Evolutionary conservation across 1,140 invertebrate species (phyloP).

Genomic region (Daktulosphaira vitifoliae): DNA sequence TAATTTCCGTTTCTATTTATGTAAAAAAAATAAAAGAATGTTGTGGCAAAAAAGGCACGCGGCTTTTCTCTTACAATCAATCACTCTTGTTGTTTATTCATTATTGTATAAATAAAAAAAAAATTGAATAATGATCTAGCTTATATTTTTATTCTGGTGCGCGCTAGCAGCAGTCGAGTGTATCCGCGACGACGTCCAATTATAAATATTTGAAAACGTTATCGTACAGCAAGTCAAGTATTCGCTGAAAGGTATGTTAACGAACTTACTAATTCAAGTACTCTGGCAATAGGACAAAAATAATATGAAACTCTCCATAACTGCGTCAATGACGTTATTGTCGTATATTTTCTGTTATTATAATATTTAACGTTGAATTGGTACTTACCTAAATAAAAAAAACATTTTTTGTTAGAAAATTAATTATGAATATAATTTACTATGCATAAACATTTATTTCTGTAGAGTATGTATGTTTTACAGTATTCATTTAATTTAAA

Average conservation of each 20-base stretch:
- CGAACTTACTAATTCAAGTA: conserved; percentile 7
- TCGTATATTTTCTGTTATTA: too few relatives aligned
- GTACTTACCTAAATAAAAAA: too few relatives aligned
- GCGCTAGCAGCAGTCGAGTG: background rate
- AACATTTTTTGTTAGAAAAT: too few relatives aligned
- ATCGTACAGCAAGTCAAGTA: background rate
- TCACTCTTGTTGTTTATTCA: conserved; percentile 23
- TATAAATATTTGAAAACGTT: conserved; percentile 4
- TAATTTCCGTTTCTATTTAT: conserved; percentile 15
- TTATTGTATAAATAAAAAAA: conserved; percentile 10
- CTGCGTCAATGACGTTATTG: background rate
- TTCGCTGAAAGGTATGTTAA: conserved; percentile 14
- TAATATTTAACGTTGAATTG: too few relatives aligned
- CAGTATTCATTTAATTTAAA: too few relatives aligned
- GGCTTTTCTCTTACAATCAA: conserved; percentile 11
- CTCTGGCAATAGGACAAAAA: background rate
- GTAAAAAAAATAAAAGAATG: background rate
- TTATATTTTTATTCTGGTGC: conserved; percentile 7
- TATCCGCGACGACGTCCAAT: conserved; percentile 25
- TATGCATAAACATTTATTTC: too few relatives aligned
- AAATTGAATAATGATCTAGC: conserved; percentile 27
- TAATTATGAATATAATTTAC: too few relatives aligned
- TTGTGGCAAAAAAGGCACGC: conserved; percentile 13
- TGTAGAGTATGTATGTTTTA: too few relatives aligned
- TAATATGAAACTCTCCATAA: conserved; percentile 1